Percentiles rank a stretch among this genome's conserved stretches.
These are phyloP conservation scores for Lasaia peninsularis DNA, from an alignment of 1,140 invertebrate species.

Conservation along the genomic window DNA sequence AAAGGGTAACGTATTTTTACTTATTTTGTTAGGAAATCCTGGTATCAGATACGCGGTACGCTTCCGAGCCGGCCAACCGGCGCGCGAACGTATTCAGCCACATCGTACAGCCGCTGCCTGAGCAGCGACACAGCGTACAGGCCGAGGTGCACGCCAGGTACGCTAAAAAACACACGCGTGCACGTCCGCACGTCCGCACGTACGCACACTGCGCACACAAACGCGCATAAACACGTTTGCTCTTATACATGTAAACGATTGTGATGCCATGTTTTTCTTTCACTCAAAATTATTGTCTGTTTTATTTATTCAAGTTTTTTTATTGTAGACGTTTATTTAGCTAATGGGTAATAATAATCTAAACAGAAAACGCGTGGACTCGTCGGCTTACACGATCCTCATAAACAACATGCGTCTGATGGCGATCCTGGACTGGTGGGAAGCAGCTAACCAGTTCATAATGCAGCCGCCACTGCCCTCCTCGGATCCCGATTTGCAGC, in stretches of 20 bases:
- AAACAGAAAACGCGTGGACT: conserved; percentile 80
- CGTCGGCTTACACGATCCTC: conserved; percentile 92
- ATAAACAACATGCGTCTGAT: conserved; percentile 97
- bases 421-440: conserved; percentile 96
- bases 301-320: no score
- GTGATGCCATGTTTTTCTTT: no score
- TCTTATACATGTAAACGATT: no score
- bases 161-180: not conserved
- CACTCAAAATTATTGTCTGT: no score
- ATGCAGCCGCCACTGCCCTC: conserved; percentile 62
- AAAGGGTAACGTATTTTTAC: not conserved
- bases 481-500: conserved; percentile 46
- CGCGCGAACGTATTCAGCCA: conserved; percentile 92
- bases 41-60: conserved; percentile 88
- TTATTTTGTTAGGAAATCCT: conserved; percentile 83
- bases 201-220: no score
- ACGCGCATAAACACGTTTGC: no score
- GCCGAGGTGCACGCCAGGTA: conserved; percentile 89
- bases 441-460: conserved; percentile 90
- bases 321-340: not conserved
- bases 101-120: conserved; percentile 89
- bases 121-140: conserved; percentile 83
- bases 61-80: conserved; percentile 82
- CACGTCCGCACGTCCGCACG: not conserved
- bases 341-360: not conserved